Evolutionary conservation across 2,113 vertebrate species (phyloP).

Genomic region (Elgaria multicarinata): DNA sequence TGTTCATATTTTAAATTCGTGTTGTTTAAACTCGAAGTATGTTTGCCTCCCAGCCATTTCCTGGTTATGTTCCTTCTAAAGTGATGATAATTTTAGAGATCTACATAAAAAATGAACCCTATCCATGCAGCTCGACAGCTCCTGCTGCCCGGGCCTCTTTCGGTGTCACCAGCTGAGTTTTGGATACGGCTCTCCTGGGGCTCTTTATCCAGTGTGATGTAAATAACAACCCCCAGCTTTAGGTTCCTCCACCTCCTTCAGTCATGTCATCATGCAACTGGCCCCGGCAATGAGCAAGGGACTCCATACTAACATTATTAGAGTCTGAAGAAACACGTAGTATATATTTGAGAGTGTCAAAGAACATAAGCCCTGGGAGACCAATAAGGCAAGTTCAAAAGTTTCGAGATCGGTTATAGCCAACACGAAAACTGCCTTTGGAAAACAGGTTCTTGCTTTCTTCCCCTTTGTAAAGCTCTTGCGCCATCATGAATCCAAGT

Average conservation of each 20-base stretch:
- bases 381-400: constrained; percentile 70
- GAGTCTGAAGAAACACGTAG: constrained; percentile 50
- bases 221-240: constrained; percentile 71
- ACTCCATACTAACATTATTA: constrained; percentile 62
- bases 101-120: constrained; percentile 68
- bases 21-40: constrained; percentile 77
- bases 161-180: constrained; percentile 63
- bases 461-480: constrained; percentile 61
- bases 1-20: constrained; percentile 77
- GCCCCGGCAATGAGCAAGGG: constrained; percentile 59
- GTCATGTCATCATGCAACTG: constrained; percentile 64
- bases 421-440: constrained; percentile 48
- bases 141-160: constrained; percentile 61
- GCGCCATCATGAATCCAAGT: constrained; percentile 59
- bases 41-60: constrained; percentile 78
- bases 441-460: constrained; percentile 45
- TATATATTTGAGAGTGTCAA: constrained; percentile 65
- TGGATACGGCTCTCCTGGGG: constrained; percentile 61
- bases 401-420: constrained; percentile 73
- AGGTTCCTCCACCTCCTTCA: constrained; percentile 66
- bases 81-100: constrained; percentile 71
- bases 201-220: constrained; percentile 65
- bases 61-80: constrained; percentile 72
- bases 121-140: constrained; percentile 63
- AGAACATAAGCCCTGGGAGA: constrained; percentile 67